These are phyloP conservation scores for Pentamera pediparva DNA, from an alignment of 53 echinoderm and acorn worm species.

Conservation along the genomic window DNA sequence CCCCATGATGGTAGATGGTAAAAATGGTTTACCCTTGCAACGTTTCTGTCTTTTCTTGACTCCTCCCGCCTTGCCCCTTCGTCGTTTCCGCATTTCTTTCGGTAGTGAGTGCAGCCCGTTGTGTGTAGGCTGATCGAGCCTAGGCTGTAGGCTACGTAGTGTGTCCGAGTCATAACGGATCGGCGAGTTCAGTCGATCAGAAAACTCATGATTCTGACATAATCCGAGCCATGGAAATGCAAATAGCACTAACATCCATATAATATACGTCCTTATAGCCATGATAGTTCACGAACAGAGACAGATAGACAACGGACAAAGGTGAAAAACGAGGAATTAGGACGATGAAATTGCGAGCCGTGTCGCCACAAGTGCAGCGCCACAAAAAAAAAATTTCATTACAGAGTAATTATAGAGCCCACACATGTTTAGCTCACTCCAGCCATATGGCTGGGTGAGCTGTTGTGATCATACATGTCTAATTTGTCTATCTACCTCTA, in stretches of 20 bases:
- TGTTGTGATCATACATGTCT: no score
- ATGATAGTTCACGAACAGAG: neutral
- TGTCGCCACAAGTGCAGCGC: neutral
- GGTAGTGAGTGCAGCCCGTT: neutral
- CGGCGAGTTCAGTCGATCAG: neutral
- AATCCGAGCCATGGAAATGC: neutral
- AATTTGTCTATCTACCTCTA: no score
- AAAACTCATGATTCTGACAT: neutral
- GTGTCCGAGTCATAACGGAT: neutral
- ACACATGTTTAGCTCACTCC: no score
- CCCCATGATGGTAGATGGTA: no score
- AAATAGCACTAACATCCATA: neutral
- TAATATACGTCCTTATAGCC: neutral
- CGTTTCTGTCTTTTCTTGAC: no score
- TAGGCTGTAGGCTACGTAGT: neutral
- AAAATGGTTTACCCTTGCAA: no score
- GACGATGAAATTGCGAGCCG: neutral
- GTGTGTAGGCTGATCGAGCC: neutral
- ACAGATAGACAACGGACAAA: neutral
- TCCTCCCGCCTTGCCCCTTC: no score
- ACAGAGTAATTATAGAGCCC: no score
- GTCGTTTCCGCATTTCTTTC: no score
- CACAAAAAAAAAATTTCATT: no score
- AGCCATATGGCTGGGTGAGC: no score
- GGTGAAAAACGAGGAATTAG: neutral